phyloP scores from a whole-genome alignment of 2,888 invertebrate species.

The Hydriomena furcata region DNA sequence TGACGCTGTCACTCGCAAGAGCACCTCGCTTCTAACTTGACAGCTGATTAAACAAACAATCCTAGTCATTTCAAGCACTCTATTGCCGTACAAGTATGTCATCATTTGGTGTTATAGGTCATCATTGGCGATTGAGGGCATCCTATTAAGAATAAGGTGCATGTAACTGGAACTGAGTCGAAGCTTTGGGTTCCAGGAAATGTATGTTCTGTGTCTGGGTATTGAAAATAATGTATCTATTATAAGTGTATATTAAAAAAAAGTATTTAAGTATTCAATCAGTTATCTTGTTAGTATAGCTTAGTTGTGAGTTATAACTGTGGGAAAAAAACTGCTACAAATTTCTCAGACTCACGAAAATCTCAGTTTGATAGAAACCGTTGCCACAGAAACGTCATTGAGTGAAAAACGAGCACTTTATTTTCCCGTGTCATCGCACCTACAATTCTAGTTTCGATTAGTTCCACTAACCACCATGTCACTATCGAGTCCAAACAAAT shows the following conservation, averaged over 20 bases:
- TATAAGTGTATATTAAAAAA: too few relatives aligned
- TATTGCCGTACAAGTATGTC: constrained; percentile 45
- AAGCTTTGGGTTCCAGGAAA: too few relatives aligned
- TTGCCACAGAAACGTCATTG: too few relatives aligned
- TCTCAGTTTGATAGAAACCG: too few relatives aligned
- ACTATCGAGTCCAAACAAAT: constrained; percentile 57
- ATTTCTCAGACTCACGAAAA: too few relatives aligned
- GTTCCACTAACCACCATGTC: constrained; percentile 48
- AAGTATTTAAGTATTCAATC: too few relatives aligned
- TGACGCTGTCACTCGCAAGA: constrained; percentile 43
- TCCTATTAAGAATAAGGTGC: not conserved
- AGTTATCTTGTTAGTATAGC: too few relatives aligned
- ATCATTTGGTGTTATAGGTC: constrained; percentile 2
- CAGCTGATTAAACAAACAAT: constrained; percentile 65
- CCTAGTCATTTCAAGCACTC: constrained; percentile 50
- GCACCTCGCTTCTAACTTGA: constrained; percentile 50
- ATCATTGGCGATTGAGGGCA: not conserved
- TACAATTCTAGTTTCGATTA: constrained; percentile 39
- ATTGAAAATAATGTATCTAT: too few relatives aligned
- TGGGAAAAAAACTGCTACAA: too few relatives aligned
- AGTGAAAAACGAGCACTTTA: too few relatives aligned
- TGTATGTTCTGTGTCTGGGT: too few relatives aligned
- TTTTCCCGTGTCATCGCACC: not conserved
- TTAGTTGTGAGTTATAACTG: too few relatives aligned
- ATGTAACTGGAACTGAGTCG: not conserved